Percentiles rank a stretch among this genome's conserved stretches.
phyloP scores from a whole-genome alignment of 37 sponge, comb jelly and placozoan genomes.

The Mnemiopsis leidyi region DNA sequence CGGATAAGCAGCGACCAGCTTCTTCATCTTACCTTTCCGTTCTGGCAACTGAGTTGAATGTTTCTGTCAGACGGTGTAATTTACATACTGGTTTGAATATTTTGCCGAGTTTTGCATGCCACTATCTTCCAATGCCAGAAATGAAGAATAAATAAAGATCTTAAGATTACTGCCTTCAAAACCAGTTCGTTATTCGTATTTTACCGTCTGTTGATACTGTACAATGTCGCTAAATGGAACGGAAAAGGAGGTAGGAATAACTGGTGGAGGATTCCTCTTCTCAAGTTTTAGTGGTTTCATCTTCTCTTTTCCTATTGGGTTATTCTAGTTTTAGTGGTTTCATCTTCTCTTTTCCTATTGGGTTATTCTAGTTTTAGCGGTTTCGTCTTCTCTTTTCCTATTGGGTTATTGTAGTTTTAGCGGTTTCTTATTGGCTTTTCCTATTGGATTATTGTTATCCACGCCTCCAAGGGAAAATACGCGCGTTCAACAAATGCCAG shows the following conservation, averaged over 20 bases:
- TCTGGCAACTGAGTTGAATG: constrained; percentile 35
- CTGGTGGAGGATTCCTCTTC: not conserved
- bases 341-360: not conserved
- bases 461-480: not conserved
- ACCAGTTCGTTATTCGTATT: no score
- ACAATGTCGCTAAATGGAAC: constrained; percentile 12
- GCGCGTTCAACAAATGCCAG: not conserved
- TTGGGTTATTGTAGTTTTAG: not conserved
- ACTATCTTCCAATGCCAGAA: no score
- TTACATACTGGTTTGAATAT: no score
- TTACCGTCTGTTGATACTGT: not conserved
- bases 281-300: not conserved
- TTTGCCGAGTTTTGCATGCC: no score
- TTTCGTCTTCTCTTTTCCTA: constrained; percentile 10
- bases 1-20: constrained; percentile 17
- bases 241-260: not conserved
- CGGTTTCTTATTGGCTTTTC: not conserved
- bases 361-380: not conserved
- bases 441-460: not conserved
- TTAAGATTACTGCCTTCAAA: no score
- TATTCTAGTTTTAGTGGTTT: not conserved
- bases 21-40: constrained; percentile 6
- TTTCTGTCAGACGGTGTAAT: no score
- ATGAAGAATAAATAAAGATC: no score
- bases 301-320: not conserved